These are phyloP conservation scores for Rhinichthys klamathensis DNA, from an alignment of 2,113 vertebrate species.

Conservation along the genomic window DNA sequence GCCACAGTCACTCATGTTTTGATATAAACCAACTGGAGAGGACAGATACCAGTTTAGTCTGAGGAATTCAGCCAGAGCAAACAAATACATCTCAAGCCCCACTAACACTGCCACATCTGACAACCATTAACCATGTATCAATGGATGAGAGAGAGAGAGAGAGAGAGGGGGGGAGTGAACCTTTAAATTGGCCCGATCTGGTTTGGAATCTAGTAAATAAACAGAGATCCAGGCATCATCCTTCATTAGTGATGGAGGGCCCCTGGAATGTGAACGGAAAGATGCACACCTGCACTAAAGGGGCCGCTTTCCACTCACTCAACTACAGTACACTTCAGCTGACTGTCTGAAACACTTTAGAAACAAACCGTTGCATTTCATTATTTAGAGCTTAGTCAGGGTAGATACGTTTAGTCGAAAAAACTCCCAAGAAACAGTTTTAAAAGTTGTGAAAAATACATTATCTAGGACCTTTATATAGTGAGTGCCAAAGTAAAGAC, in stretches of 20 bases:
- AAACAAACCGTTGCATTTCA: background rate
- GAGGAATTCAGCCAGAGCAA: conserved; percentile 90
- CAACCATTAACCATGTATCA: conserved; percentile 87
- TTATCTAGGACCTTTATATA: too few relatives aligned
- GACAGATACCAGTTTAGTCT: conserved; percentile 84
- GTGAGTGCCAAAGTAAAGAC: too few relatives aligned
- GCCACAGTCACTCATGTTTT: conserved; percentile 73
- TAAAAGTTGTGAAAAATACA: too few relatives aligned
- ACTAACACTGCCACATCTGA: conserved; percentile 83
- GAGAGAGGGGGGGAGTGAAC: background rate
- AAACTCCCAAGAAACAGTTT: too few relatives aligned
- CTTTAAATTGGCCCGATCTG: conserved; percentile 77
- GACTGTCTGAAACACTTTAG: background rate
- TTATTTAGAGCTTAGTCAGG: too few relatives aligned
- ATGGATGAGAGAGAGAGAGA: conserved; percentile 59
- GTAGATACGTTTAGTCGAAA: too few relatives aligned
- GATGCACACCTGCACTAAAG: conserved; percentile 59
- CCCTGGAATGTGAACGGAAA: conserved; percentile 52
- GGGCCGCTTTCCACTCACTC: background rate
- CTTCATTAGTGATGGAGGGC: conserved; percentile 72
- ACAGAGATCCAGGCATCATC: conserved; percentile 78
- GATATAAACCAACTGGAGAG: conserved; percentile 89
- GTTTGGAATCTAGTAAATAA: conserved; percentile 89
- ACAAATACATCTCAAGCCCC: conserved; percentile 86
- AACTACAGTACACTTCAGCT: background rate